Conservation (phyloP, 2,888 invertebrate genomes). For the Chromoteleia sp. region DNA sequence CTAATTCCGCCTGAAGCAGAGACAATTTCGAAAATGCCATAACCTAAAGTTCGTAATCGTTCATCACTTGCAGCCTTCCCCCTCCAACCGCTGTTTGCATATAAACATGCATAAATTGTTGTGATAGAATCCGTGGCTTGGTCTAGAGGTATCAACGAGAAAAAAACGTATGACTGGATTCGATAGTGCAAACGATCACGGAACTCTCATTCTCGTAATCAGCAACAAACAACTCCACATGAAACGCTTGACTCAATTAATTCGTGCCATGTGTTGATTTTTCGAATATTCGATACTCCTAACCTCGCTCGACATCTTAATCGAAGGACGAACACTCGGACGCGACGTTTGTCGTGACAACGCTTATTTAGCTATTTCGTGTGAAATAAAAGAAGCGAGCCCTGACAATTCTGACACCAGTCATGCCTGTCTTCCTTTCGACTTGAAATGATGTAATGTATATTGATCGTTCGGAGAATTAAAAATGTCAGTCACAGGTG, state of each 20-base stretch:
- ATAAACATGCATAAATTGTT: conserved; percentile 58
- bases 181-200: too few relatives aligned
- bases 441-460: conserved; percentile 54
- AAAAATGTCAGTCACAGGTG: conserved; percentile 66
- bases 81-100: too few relatives aligned
- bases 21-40: too few relatives aligned
- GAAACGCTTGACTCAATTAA: conserved; percentile 9
- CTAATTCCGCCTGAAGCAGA: too few relatives aligned
- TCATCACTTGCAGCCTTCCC: too few relatives aligned
- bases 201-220: too few relatives aligned
- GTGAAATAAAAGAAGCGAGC: neutral
- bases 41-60: too few relatives aligned
- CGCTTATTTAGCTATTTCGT: neutral
- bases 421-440: neutral
- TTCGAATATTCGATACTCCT: neutral
- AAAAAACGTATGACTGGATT: neutral
- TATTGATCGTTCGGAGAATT: conserved; percentile 39
- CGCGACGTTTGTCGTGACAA: neutral
- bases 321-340: too few relatives aligned
- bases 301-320: conserved; percentile 1
- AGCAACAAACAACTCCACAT: too few relatives aligned
- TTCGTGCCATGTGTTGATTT: neutral
- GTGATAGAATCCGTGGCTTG: conserved; percentile 33
- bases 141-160: neutral
- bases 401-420: neutral